Conservation (phyloP, 2,888 invertebrate genomes). For the Papilio elwesi region DNA sequence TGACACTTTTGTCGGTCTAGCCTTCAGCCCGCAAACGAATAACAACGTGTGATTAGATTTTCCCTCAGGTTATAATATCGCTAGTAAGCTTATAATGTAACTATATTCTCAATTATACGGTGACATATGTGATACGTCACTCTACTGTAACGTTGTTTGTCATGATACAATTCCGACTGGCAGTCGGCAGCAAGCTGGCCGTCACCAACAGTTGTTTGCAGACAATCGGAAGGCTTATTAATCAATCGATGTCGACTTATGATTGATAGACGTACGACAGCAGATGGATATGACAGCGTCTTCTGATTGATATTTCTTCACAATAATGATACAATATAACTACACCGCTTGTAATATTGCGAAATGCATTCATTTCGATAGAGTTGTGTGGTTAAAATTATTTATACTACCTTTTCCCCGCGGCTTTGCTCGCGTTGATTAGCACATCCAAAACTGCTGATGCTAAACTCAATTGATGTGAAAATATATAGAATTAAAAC, state of each 20-base stretch:
- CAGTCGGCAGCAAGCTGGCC: not conserved
- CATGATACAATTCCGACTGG: not conserved
- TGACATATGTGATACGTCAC: not conserved
- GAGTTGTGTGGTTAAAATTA: too few relatives aligned
- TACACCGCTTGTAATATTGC: not conserved
- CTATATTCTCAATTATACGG: not conserved
- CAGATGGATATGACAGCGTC: constrained; percentile 1
- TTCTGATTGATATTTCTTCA: not conserved
- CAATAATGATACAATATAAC: not conserved
- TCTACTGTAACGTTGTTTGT: not conserved
- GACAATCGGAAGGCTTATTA: constrained; percentile 7
- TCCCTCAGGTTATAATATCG: too few relatives aligned
- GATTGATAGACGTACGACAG: not conserved
- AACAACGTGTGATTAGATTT: too few relatives aligned
- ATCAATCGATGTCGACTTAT: not conserved
- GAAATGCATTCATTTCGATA: too few relatives aligned
- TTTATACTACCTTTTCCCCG: too few relatives aligned
- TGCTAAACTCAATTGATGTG: too few relatives aligned
- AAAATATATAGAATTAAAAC: too few relatives aligned
- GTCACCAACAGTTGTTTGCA: constrained; percentile 1
- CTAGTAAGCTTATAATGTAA: not conserved
- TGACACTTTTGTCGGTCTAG: too few relatives aligned
- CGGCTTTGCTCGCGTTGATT: too few relatives aligned
- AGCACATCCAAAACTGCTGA: too few relatives aligned
- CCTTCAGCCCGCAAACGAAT: too few relatives aligned